Conservation (phyloP, 2,888 invertebrate genomes). For the Stegophylla sp. region DNA sequence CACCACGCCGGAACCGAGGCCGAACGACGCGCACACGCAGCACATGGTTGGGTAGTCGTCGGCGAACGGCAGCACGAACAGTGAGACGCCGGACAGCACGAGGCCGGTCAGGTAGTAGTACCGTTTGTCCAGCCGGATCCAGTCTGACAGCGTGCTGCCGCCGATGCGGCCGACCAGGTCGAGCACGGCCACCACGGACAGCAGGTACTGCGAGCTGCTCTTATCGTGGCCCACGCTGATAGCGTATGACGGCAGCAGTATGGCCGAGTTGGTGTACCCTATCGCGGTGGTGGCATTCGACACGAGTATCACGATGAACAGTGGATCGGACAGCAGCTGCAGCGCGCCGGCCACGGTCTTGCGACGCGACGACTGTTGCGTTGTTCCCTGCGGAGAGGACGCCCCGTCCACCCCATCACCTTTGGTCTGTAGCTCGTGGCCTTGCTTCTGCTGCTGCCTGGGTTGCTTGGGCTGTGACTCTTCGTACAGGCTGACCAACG, state of each 20-base stretch:
- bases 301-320: slow-evolving; percentile 81
- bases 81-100: slow-evolving; percentile 77
- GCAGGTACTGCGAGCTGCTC: slow-evolving; percentile 73
- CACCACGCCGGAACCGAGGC: slow-evolving; percentile 82
- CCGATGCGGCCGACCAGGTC: slow-evolving; percentile 85
- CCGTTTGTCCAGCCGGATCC: slow-evolving; percentile 77
- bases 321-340: slow-evolving; percentile 75
- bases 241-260: slow-evolving; percentile 81
- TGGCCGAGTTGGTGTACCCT: slow-evolving; percentile 85
- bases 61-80: slow-evolving; percentile 75
- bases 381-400: slow-evolving; percentile 9
- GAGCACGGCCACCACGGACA: slow-evolving; percentile 81
- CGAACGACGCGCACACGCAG: slow-evolving; percentile 78
- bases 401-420: too few species aligned
- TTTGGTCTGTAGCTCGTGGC: not conserved
- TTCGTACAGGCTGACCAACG: slow-evolving; percentile 66
- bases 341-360: slow-evolving; percentile 33
- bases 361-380: slow-evolving; percentile 16
- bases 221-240: slow-evolving; percentile 75
- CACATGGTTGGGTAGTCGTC: slow-evolving; percentile 72
- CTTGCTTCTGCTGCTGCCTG: slow-evolving; percentile 64
- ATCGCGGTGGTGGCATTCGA: slow-evolving; percentile 87
- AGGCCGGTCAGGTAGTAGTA: slow-evolving; percentile 84
- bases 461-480: slow-evolving; percentile 62
- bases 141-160: slow-evolving; percentile 82